Evolutionary conservation across 2,888 invertebrate species (phyloP), one percentile per base, ranked within the genome.

Genomic region (Scaptomyza caliginosa): DNA sequence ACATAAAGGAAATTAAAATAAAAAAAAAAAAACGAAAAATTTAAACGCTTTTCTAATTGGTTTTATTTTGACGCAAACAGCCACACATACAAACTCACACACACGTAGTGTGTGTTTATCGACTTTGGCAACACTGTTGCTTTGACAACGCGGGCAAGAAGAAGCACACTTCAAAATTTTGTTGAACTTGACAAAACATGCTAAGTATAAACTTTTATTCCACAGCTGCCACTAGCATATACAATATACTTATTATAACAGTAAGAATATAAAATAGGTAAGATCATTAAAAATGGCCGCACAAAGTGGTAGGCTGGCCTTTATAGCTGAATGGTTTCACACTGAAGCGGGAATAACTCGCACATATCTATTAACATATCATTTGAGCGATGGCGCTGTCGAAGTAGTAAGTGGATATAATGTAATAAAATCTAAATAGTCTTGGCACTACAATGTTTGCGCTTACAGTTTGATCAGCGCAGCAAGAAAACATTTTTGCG

Each of bases 291-390:
- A 16, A 57, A 74, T 67, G 72, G 38, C 34, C 16, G 51, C 50
- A 16, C 28, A 45, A 16, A 46, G 32, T 30, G 77, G 73, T 30
- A 77, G 91, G 46, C 90, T 92, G 72, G 89, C 91, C 28, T 96
- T 96, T 90, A 90, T 94, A 60, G 96, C 95, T 2, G 97, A 97
- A 92, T 98, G 97, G 97, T 96, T 94, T 88, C 98, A 98, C 89
- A 94, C 94, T 75, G 94, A 95, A 83, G 95, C 96, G 0, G 94
- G 94, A 36, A 93, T 95, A 13, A 91, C 94, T 19, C 94, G 96
- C 79, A 94, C 94, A 67, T 97, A 96, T 90, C 93, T 94, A 82
- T 91, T 98, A 45, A 94, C 95, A 79, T 98, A 93, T 89, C 96
- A 94, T 90, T 94, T 95, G 2, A 92, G 92, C 46, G 97, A 97